Evolutionary conservation across 2,113 vertebrate genomes (phyloP), one percentile per base, ranked within the genome.

Genomic region (Siphamia tubifer): DNA sequence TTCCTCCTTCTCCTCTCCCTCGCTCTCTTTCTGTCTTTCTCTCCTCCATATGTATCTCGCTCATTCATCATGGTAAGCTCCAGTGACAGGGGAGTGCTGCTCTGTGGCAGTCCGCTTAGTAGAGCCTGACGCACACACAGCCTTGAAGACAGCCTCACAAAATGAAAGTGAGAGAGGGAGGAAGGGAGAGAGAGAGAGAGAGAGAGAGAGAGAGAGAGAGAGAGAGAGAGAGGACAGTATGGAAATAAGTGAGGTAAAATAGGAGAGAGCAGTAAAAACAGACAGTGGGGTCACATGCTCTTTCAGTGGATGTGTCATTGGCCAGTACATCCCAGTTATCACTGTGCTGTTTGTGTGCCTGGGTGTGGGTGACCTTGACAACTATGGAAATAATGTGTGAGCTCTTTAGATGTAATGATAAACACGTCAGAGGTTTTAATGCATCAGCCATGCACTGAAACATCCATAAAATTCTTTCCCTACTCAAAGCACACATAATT

Each of bases 61-160:
- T 81, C 84, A 87, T 88, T 82, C 81, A 86, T 89, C 87, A 89
- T 21, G 19, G 62, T 87, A 84, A 87, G 66, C 44, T 42, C 6
- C 51, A 23, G 55, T 76, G 85, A 86, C 85, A 84, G 53, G 71
- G 63, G 38, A 66, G 72, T 8, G 30, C 75, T 90, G 74, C 77
- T 84, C 30, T 19, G 74, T 88, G 85, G 85, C 85, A 87, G 74
- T 36, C 53, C 36, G 74, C 68, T 87, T 89, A 89, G 89, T 77
- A 68, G 81, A 72, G 77, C 83, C 82, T 87, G 86, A 90, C 81
- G 12, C 55, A 39, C 82, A 39, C 82, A 82, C 77, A 74, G 81
- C 83, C 83, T 90, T 82, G 79, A 81, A 82, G 83, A 86, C 77
- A 63, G 51, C 61, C 51, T 39, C 6, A 3, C 51, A 53, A 82